Evolutionary conservation across 53 echinoderm and acorn worm species (phyloP).

Genomic region (Echinometra lucunter): DNA sequence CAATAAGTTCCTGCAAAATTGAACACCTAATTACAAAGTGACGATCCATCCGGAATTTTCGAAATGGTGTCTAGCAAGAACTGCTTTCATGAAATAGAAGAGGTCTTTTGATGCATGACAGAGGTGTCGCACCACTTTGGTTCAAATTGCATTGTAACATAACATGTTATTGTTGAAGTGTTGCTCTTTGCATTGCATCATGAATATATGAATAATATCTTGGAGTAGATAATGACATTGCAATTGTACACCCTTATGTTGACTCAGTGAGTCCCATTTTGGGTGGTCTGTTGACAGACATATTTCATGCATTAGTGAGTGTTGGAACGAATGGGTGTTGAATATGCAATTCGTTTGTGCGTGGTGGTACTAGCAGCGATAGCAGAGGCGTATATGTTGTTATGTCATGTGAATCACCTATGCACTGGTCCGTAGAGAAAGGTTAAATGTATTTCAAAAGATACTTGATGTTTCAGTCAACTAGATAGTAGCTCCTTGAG

Average conservation of each 20-base stretch:
- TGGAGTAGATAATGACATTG: neutral
- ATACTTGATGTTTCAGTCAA: neutral
- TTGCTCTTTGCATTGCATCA: too few relatives aligned
- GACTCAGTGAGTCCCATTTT: constrained; percentile 24
- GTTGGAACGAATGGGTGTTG: neutral
- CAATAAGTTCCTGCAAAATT: neutral
- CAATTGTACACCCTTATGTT: neutral
- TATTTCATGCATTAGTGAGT: constrained; percentile 45
- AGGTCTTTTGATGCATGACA: neutral
- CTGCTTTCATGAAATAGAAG: neutral
- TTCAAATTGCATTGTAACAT: neutral
- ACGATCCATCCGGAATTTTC: neutral
- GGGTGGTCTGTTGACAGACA: constrained; percentile 31
- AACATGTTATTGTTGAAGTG: too few relatives aligned
- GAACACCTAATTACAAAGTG: neutral
- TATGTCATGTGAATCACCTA: neutral
- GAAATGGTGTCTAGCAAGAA: neutral
- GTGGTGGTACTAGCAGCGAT: neutral
- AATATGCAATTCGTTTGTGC: neutral
- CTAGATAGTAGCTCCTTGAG: neutral
- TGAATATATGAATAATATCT: neutral
- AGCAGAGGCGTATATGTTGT: neutral
- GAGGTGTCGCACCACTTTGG: neutral
- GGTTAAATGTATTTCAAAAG: neutral
- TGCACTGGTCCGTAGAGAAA: neutral